These are phyloP conservation scores for Cynodonichthys magdalenae DNA, from an alignment of 2,797 vertebrate species.

Conservation along the genomic window DNA sequence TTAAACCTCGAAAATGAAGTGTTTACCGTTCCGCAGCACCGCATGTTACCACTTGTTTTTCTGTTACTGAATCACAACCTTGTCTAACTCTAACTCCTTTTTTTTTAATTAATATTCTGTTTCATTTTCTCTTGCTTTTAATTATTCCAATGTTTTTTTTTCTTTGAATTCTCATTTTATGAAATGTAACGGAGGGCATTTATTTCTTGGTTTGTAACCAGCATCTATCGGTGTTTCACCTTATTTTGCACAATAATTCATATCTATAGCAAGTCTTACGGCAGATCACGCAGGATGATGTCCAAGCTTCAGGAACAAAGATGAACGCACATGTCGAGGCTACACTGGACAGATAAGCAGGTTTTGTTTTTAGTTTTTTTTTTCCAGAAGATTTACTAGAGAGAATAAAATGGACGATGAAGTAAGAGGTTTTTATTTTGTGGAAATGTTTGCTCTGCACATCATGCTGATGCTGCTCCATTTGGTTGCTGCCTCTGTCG, in stretches of 20 bases:
- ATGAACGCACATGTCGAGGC: constrained; percentile 61
- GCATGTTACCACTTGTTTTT: constrained; percentile 42
- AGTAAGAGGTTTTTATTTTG: constrained; percentile 62
- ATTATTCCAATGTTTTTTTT: constrained; percentile 47
- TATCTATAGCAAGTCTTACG: constrained; percentile 72
- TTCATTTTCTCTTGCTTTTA: constrained; percentile 42
- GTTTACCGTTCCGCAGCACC: constrained; percentile 29
- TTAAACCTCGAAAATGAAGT: constrained; percentile 36
- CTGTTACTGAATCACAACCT: constrained; percentile 54
- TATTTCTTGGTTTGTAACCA: constrained; percentile 67
- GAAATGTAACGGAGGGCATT: constrained; percentile 70
- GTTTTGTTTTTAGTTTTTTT: constrained; percentile 1
- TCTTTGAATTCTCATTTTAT: constrained; percentile 55
- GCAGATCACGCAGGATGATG: constrained; percentile 47
- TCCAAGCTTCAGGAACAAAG: constrained; percentile 59
- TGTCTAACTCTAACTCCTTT: constrained; percentile 45
- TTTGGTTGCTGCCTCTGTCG: constrained; percentile 40
- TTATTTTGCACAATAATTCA: constrained; percentile 81
- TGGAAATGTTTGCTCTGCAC: constrained; percentile 79
- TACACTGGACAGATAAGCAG: constrained; percentile 64
- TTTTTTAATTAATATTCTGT: neutral
- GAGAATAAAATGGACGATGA: constrained; percentile 65
- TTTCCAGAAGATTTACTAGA: constrained; percentile 33
- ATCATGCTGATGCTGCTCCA: constrained; percentile 18
- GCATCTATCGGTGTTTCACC: constrained; percentile 58